A percentile compares a stretch with the other conserved stretches of the same genome.
These are phyloP conservation scores for Loripinus fragilis DNA, from an alignment of 2,888 invertebrate genomes.

Conservation along the genomic window DNA sequence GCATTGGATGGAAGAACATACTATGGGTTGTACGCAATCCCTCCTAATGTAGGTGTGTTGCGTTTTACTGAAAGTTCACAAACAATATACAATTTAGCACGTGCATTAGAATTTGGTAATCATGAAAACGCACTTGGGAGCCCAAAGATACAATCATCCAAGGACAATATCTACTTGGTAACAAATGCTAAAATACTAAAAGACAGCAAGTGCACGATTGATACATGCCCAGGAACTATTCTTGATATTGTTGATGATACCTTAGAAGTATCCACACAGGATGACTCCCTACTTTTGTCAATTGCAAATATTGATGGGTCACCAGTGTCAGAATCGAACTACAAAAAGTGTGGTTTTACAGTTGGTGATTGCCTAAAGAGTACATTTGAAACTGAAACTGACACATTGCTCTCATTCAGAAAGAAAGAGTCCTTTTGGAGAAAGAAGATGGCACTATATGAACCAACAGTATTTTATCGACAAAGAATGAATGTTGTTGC, in stretches of 20 bases:
- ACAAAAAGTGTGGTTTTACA: conserved; percentile 40
- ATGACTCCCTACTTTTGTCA: conserved; percentile 52
- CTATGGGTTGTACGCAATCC: conserved; percentile 62
- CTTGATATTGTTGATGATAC: conserved; percentile 61
- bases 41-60: conserved; percentile 66
- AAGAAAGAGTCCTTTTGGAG: conserved; percentile 68
- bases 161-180: conserved; percentile 61
- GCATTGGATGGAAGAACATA: conserved; percentile 54
- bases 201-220: neutral
- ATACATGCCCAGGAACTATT: conserved; percentile 53
- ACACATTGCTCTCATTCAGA: conserved; percentile 41
- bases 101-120: conserved; percentile 66
- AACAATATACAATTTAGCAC: conserved; percentile 58
- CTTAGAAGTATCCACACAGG: conserved; percentile 55
- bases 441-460: conserved; percentile 55
- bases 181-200: conserved; percentile 55
- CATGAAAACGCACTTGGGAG: conserved; percentile 68
- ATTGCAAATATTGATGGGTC: conserved; percentile 62
- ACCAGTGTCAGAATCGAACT: conserved; percentile 36
- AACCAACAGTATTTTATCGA: conserved; percentile 66
- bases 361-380: conserved; percentile 44
- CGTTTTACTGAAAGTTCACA: conserved; percentile 41
- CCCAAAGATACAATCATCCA: conserved; percentile 62
- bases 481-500: conserved; percentile 69
- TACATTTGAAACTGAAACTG: conserved; percentile 28